These are phyloP conservation scores for Strigamia transsilvanica DNA, from an alignment of 2,888 invertebrate genomes.

Conservation along the genomic window DNA sequence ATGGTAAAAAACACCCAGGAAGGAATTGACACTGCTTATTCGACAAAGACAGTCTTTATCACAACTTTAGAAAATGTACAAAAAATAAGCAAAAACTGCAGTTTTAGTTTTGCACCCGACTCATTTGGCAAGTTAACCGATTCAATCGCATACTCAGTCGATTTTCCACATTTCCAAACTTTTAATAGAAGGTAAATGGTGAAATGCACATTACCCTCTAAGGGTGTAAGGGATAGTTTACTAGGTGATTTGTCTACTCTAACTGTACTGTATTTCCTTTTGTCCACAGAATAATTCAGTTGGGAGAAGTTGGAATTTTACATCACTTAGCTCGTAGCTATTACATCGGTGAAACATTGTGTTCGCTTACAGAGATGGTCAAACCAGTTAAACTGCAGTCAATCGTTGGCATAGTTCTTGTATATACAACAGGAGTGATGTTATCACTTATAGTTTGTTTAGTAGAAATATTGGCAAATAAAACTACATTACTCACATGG, in stretches of 20 bases:
- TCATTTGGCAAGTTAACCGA: neutral
- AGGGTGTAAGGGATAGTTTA: too few relatives aligned
- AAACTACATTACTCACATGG: too few relatives aligned
- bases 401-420: neutral
- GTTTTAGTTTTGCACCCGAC: neutral
- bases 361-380: neutral
- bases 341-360: neutral
- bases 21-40: neutral
- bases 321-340: neutral
- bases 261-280: neutral
- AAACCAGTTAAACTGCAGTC: neutral
- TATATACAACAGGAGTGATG: neutral
- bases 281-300: neutral
- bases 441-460: neutral
- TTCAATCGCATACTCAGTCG: neutral
- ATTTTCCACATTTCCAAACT: neutral
- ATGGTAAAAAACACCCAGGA: neutral
- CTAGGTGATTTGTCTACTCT: neutral
- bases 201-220: too few relatives aligned
- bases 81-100: neutral
- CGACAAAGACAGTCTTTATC: neutral
- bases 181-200: neutral
- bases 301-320: neutral
- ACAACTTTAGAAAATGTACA: neutral
- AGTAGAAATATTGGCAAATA: neutral